Percentiles rank a stretch among this genome's conserved stretches.
Conservation (phyloP, 2,113 vertebrate genomes). For the Thoracochromis brauschi region DNA sequence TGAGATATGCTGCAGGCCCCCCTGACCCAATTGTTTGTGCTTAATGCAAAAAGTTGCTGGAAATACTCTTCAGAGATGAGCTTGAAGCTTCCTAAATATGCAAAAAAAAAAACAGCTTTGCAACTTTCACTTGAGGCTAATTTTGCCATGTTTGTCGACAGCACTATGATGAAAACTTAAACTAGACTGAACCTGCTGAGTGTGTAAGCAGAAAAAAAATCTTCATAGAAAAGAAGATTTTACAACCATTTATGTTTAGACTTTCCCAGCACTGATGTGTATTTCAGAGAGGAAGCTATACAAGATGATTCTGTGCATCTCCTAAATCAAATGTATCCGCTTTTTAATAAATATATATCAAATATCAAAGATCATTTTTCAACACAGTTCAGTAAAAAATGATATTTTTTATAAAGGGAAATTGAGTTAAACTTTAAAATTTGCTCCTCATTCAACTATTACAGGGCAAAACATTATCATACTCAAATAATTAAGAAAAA, state of each 20-base stretch:
- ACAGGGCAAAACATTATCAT: neutral
- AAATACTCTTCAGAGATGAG: neutral
- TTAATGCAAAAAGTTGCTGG: neutral
- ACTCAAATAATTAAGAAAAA: neutral
- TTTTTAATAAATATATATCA: neutral
- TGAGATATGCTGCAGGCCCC: neutral
- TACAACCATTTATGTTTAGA: neutral
- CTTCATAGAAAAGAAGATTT: neutral
- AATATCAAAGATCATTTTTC: neutral
- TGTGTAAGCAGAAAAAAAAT: rapidly evolving
- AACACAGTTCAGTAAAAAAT: neutral
- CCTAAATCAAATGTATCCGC: neutral
- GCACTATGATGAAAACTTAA: neutral
- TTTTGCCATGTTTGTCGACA: neutral
- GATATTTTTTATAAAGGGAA: neutral
- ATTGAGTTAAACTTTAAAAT: neutral
- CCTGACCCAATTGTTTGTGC: rapidly evolving
- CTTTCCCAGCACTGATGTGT: neutral
- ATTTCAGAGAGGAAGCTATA: neutral
- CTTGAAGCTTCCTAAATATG: neutral
- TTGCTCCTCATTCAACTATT: neutral
- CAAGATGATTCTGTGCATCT: neutral
- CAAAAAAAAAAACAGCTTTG: neutral
- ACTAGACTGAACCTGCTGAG: neutral
- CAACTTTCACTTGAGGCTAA: neutral